Evolutionary conservation across 2,797 vertebrate species (phyloP), one percentile per base, ranked within the genome.

Genomic region (Buphagus erythrorhynchus): DNA sequence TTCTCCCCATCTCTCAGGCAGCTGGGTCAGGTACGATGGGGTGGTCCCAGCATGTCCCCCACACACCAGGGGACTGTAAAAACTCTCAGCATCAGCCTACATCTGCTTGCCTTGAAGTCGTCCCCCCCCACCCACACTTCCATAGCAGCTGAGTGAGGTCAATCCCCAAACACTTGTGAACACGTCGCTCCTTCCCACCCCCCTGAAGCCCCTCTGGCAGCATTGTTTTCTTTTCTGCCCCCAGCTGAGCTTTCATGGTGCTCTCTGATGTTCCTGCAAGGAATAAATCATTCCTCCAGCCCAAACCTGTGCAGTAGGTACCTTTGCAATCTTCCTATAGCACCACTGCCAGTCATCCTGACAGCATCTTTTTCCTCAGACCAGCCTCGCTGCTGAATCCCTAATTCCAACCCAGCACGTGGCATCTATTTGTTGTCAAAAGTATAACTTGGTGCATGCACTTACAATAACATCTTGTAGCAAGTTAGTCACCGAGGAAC

Each of bases 351-450:
- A 40, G 29, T 25, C 16, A 4, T 28, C 33, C 63, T 2, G 2
- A 62, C 22, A 20, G 6, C 2, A 46, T 38, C 48, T 69, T 66
- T 78, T 62, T 33, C 59, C 40, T 75, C 0, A 0, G 51, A 83
- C 9, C 52, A 67, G 43, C 20, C 74, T 89, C 0, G 0, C 33
- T 75, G 72, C 14, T 29, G 36, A 88, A 68, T 35, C 57, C 73
- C 28, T 28, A 19, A 46, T 48, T 85, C 57, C 65, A 54, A 36
- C 45, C 10, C 7, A 81, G 61, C 28, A 16, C 13, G 1, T 9
- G 14, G 17, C n/a, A 31, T 81, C 94, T 90, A 45, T 88, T 95
- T 93, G 88, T 59, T 91, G 48, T 90, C 68, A 67, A 38, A 93
- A 86, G 80, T 38, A 46, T 36, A 86, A 62, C 57, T 89, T 54